phyloP scores from a whole-genome alignment of 2,888 invertebrate species.

The Drosophila borborema region DNA sequence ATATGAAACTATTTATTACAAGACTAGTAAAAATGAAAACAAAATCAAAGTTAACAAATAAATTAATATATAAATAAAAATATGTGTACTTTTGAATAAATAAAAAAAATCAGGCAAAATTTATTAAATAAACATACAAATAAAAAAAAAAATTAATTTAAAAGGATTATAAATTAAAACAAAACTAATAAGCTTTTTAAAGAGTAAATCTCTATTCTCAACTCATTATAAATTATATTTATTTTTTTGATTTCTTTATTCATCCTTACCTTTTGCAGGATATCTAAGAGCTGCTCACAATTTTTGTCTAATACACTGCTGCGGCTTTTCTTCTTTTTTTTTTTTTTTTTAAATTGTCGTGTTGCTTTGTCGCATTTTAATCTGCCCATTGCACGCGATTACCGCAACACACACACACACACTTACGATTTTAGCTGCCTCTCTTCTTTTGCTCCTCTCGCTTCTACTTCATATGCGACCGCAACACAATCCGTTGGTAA shows the following conservation, averaged over 20 bases:
- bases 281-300: constrained; percentile 11
- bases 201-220: no score
- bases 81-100: no score
- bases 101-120: neutral
- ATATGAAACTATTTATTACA: no score
- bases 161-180: no score
- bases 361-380: constrained; percentile 78
- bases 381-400: constrained; percentile 73
- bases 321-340: constrained; percentile 47
- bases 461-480: neutral
- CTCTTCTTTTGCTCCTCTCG: neutral
- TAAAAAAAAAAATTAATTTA: neutral
- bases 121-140: neutral
- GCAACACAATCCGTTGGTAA: constrained; percentile 36
- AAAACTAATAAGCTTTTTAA: no score
- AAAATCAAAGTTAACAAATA: no score
- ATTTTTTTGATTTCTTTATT: no score
- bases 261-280: constrained; percentile 10
- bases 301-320: neutral
- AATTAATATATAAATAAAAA: neutral
- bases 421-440: neutral
- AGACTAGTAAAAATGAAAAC: no score
- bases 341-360: constrained; percentile 67
- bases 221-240: no score
- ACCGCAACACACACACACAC: constrained; percentile 23